Conservation (phyloP, 35 echinoderm and acorn worm species). For the Acanthaster planci region DNA sequence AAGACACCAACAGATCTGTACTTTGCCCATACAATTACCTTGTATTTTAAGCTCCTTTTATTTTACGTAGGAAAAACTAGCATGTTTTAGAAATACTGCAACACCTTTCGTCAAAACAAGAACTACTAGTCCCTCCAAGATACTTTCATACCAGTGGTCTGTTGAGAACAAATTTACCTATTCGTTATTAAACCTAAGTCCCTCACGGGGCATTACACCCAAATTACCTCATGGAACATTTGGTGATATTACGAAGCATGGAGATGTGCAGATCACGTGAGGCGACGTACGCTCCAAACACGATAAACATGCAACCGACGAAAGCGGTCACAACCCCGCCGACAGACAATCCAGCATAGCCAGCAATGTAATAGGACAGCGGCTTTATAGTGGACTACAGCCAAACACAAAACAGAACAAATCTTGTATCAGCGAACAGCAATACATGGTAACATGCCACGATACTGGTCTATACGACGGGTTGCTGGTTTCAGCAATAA, state of each 20-base stretch:
- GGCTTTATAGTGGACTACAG: background rate
- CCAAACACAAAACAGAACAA: background rate
- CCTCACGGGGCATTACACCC: background rate
- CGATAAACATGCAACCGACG: constrained; percentile 32
- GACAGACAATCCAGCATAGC: constrained; percentile 79
- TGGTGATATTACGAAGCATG: constrained; percentile 79
- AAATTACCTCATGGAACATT: constrained; percentile 87
- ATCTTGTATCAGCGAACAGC: too few relatives aligned
- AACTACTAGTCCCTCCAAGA: too few relatives aligned
- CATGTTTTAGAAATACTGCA: too few relatives aligned
- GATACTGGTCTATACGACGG: too few relatives aligned
- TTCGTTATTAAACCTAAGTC: background rate
- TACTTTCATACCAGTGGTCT: too few relatives aligned
- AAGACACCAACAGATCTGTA: too few relatives aligned
- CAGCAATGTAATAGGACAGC: constrained; percentile 46
- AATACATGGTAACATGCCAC: background rate
- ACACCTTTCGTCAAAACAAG: too few relatives aligned
- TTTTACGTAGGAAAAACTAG: too few relatives aligned
- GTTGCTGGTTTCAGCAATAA: too few relatives aligned
- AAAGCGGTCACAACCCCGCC: constrained; percentile 55
- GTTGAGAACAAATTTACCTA: background rate
- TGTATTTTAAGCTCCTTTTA: too few relatives aligned
- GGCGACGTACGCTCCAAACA: constrained; percentile 64
- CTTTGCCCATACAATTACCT: too few relatives aligned
- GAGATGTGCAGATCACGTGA: constrained; percentile 64